Conservation (phyloP, 2,888 invertebrate genomes). For the Chrysotoxum bicinctum region DNA sequence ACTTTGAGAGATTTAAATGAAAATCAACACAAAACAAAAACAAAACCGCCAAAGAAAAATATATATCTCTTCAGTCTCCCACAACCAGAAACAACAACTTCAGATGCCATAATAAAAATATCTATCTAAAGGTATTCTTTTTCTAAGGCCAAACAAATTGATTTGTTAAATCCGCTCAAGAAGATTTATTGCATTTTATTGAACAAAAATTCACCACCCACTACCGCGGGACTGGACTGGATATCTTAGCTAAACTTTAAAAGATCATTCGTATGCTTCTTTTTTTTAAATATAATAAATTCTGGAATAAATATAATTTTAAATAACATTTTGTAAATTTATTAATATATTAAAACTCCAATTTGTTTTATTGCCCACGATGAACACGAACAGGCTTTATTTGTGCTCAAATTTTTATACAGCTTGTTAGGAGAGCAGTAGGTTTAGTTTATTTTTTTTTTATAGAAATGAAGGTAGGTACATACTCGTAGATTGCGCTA, state of each 20-base stretch:
- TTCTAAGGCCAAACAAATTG: slow-evolving; percentile 58
- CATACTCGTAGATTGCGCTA: neutral
- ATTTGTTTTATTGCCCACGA: slow-evolving; percentile 3
- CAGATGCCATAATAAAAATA: slow-evolving; percentile 7
- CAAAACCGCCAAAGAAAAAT: neutral
- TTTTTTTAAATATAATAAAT: neutral
- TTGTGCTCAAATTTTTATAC: neutral
- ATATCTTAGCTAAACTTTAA: neutral
- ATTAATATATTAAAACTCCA: neutral
- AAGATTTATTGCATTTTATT: slow-evolving; percentile 61
- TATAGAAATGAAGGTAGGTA: neutral
- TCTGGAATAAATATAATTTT: neutral
- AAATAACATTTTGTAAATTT: neutral
- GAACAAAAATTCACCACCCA: neutral
- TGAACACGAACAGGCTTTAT: neutral
- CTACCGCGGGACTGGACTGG: neutral
- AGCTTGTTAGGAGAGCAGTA: neutral
- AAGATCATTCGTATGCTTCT: neutral
- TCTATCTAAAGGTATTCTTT: neutral
- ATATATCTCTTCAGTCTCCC: neutral
- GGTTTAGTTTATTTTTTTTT: neutral
- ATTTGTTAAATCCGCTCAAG: slow-evolving; percentile 64
- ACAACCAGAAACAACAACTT: slow-evolving; percentile 1
- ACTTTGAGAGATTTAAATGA: slow-evolving; percentile 57
- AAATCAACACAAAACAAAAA: slow-evolving; percentile 41